Conservation (phyloP, 2,797 vertebrate species). For the Tenualosa ilisha region DNA sequence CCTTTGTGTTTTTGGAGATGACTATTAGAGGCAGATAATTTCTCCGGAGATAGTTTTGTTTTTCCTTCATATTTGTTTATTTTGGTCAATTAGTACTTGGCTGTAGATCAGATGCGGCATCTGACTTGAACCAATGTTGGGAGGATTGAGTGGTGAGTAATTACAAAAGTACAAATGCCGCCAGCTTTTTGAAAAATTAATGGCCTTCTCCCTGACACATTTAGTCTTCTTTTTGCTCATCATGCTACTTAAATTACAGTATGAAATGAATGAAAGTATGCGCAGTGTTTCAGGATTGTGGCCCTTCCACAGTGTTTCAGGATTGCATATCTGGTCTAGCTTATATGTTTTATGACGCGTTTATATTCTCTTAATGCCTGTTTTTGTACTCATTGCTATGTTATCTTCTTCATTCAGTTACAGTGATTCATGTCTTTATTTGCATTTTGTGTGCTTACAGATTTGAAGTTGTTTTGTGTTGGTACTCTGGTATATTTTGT, state of each 20-base stretch:
- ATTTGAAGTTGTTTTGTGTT: not conserved
- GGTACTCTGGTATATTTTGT: not conserved
- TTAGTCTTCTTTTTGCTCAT: not conserved
- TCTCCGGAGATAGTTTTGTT: not conserved
- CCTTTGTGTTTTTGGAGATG: not conserved
- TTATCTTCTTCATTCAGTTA: not conserved
- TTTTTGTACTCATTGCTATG: not conserved
- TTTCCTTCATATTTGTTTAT: not conserved
- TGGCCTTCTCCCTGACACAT: not conserved
- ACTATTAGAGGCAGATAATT: not conserved
- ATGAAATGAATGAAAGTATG: not conserved
- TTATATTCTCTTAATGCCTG: not conserved
- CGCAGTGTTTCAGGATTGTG: no score
- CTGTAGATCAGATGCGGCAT: not conserved
- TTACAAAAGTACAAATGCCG: not conserved
- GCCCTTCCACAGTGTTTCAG: not conserved
- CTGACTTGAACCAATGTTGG: not conserved
- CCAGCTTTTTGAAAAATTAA: constrained; percentile 8
- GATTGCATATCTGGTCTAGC: not conserved
- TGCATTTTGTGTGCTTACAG: not conserved
- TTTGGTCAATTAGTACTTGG: not conserved
- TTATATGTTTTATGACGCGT: not conserved
- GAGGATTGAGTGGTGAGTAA: not conserved
- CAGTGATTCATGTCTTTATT: not conserved
- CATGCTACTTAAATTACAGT: not conserved